Evolutionary conservation across 1,140 invertebrate species (phyloP), one percentile per base, ranked within the genome.

Genomic region (Mizuhopecten yessoensis): DNA sequence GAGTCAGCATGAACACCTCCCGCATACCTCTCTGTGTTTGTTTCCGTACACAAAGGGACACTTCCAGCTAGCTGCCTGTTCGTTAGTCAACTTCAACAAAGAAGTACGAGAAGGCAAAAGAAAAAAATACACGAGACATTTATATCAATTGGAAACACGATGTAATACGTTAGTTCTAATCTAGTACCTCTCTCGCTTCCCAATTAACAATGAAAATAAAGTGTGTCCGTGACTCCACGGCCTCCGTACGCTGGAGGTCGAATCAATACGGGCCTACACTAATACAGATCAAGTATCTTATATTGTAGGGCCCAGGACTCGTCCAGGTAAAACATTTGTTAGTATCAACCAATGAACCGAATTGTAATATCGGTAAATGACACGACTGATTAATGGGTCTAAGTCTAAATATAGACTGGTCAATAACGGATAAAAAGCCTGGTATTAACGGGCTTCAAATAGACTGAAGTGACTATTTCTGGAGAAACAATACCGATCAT

Each of bases 141-240:
- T 1, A 75, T 75, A 75, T 29, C 23, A 75, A 75, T 75, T 75
- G 2, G n/a, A 23, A 17, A 45, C 42, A 45, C 42, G 42, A 17
- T 75, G n/a, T 75, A 29, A 11, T 20, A 57, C 23, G 1, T 75
- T n/a, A 5, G 57, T n/a, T n/a, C 57, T 75, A 29, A 3, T n/a
- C 17, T 29, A 75, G 5, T n/a, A n/a, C 11, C n/a, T 17, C 57
- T n/a, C 23, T 29, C 23, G n/a, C 15, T 75, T 29, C 17, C 1
- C 57, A 75, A 75, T 75, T 75, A 75, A 17, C 57, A n/a, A 75
- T 75, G 57, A 29, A 75, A 75, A 75, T 75, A 75, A 75, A 75
- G n/a, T 75, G 17, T 5, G 9, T 75, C 11, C 57, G 9, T 45
- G 9, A 45, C 42, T 45, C 42, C 10, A 17, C 29, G n/a, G 29